A percentile compares a stretch with the other conserved stretches of the same genome.
Conservation (phyloP, 2,888 invertebrate species). For the Scaptomyza flava region DNA sequence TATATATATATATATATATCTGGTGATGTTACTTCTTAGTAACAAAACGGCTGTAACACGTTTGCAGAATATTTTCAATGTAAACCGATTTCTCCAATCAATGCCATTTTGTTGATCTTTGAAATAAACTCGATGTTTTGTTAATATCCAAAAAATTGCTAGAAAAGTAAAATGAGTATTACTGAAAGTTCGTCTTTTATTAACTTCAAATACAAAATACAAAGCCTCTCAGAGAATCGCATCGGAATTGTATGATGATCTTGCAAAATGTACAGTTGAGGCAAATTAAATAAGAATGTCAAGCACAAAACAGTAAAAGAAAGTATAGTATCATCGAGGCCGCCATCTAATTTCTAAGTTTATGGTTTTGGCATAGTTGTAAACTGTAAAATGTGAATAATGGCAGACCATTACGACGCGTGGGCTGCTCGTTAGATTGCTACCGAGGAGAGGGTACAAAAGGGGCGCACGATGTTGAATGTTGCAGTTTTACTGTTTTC, state of each 20-base stretch:
- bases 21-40: no score
- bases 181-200: background rate
- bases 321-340: slow-evolving; percentile 16
- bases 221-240: background rate
- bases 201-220: background rate
- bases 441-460: background rate
- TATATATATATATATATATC: no score
- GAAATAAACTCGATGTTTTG: no score
- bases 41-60: no score
- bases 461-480: slow-evolving; percentile 63
- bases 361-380: slow-evolving; percentile 81
- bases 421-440: slow-evolving; percentile 40
- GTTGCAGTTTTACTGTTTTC: slow-evolving; percentile 78
- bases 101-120: no score
- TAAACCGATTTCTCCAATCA: no score
- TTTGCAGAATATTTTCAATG: no score
- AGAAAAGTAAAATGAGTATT: no score
- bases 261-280: background rate
- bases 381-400: slow-evolving; percentile 79
- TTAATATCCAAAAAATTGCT: no score
- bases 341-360: slow-evolving; percentile 76
- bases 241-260: slow-evolving; percentile 22
- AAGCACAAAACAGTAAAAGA: slow-evolving; percentile 1
- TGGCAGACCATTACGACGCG: slow-evolving; percentile 40
- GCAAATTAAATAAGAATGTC: no score